Percentiles rank a stretch among this genome's conserved stretches.
phyloP scores from a whole-genome alignment of 2,888 invertebrate genomes.

The Platycnemis pennipes region DNA sequence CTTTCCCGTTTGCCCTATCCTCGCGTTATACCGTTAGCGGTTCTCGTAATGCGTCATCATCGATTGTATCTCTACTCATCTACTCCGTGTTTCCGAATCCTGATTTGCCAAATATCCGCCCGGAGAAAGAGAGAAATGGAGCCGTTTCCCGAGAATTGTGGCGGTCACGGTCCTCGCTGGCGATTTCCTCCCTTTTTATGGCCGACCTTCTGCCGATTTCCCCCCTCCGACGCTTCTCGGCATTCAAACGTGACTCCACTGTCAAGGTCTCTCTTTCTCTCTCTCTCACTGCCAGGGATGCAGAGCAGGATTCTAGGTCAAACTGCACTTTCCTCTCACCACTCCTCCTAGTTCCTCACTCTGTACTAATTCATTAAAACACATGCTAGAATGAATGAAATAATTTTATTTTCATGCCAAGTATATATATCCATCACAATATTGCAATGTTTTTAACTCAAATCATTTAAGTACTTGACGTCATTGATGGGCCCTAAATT shows the following conservation, averaged over 20 bases:
- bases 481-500: no score
- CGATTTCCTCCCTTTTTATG: constrained; percentile 36
- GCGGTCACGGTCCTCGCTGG: not conserved
- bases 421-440: no score
- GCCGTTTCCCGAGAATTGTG: not conserved
- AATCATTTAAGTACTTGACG: no score
- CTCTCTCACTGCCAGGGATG: constrained; percentile 17
- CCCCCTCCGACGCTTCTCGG: not conserved
- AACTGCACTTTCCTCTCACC: not conserved
- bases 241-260: constrained; percentile 20
- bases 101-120: not conserved
- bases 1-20: no score
- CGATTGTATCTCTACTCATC: not conserved
- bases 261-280: constrained; percentile 20
- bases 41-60: no score
- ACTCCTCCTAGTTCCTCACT: not conserved
- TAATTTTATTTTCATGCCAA: no score
- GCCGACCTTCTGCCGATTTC: not conserved
- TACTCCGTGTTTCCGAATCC: not conserved
- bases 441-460: no score
- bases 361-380: not conserved
- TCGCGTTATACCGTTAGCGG: no score
- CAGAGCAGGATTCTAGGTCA: constrained; percentile 57
- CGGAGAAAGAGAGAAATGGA: not conserved
- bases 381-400: not conserved